phyloP scores from a whole-genome alignment of 2,113 vertebrate species.

The Chitala chitala region DNA sequence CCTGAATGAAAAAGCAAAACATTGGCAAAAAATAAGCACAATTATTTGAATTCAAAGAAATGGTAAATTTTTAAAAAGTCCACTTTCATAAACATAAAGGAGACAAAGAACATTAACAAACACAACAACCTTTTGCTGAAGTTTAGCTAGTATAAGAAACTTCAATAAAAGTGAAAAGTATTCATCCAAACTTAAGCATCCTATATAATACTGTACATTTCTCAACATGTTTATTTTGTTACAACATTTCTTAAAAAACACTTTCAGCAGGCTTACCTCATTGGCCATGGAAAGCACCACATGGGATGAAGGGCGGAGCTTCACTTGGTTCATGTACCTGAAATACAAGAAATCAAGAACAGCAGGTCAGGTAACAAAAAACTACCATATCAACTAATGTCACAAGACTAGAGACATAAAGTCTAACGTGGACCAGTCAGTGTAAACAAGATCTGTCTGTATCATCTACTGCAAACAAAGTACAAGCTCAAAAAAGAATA shows the following conservation, averaged over 20 bases:
- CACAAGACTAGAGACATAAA: no score
- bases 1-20: slow-evolving; percentile 50
- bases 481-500: slow-evolving; percentile 31
- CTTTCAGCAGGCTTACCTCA: slow-evolving; percentile 72
- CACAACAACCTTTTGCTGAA: no score
- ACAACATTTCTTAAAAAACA: slow-evolving; percentile 49
- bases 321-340: slow-evolving; percentile 82
- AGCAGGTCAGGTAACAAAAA: slow-evolving; percentile 22
- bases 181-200: no score
- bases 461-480: no score
- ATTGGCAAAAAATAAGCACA: not conserved
- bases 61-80: not conserved
- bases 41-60: not conserved
- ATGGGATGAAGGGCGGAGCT: slow-evolving; percentile 72
- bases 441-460: slow-evolving; percentile 66
- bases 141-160: no score
- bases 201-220: no score
- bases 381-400: slow-evolving; percentile 1
- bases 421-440: slow-evolving; percentile 65
- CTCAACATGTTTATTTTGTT: no score
- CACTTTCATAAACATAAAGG: not conserved
- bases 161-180: no score
- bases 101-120: no score
- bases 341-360: slow-evolving; percentile 58
- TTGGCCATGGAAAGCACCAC: slow-evolving; percentile 88